Evolutionary conservation across 2,797 vertebrate genomes (phyloP), one percentile per base, ranked within the genome.

Genomic region (Leptatherina wallacei): DNA sequence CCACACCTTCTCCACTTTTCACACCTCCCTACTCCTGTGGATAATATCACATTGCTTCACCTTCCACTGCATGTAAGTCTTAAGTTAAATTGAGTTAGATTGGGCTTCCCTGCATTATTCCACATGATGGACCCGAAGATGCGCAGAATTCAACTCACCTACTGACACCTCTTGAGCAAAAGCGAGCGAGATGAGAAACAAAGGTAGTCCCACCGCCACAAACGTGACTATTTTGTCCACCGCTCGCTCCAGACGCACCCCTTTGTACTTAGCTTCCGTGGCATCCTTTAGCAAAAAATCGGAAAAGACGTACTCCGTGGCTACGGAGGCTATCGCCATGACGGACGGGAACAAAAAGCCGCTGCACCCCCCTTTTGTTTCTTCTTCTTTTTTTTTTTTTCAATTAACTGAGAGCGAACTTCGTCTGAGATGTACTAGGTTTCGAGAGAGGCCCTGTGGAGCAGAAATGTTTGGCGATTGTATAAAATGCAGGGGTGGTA

Each of bases 121-220:
- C 24, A 51, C 42, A 30, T 22, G 47, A 22, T 42, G 2, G 2
- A 11, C 3, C 33, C 6, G 22, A 56, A 24, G 60, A 33, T 44
- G 62, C 10, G 55, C 57, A 36, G 35, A 32, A 64, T 57, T 18
- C 30, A 69, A 93, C 95, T 97, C 89, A 98, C 97, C 97, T 0
- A 97, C 95, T 10, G 97, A 98, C 78, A 98, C 94, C 89, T 99
- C 97, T 83, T 99, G 98, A 0, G 98, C 97, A 78, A 97, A 99
- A 51, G 97, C 97, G 47, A 99, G 95, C 1, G 97, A 98, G 90
- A 99, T 97, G 81, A 99, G 96, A 47, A 99, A 96, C 89, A 98
- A 93, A 29, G 97, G 98, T 75, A 98, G 93, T 32, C 97, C 96
- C 87, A 97, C 97, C 1, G 96, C 94, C n/a, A 98, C 91, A 75